Percentiles rank a stretch among this genome's conserved stretches.
phyloP scores from a whole-genome alignment of 2,888 invertebrate genomes.

The Dexiosoma caninum region DNA sequence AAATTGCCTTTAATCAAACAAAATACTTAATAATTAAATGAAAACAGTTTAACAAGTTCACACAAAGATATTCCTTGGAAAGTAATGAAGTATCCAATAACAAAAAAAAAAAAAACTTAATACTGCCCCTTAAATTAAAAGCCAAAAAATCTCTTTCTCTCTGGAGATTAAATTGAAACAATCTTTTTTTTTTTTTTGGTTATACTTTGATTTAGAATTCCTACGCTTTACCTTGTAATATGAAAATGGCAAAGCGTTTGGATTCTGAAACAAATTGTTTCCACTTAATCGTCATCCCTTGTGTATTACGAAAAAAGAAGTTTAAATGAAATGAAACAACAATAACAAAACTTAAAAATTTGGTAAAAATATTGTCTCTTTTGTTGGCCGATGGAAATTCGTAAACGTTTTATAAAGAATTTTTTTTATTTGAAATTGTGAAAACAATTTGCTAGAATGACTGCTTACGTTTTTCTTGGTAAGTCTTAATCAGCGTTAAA shows the following conservation, averaged over 20 bases:
- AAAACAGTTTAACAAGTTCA: background rate
- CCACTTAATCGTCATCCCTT: slow-evolving; percentile 67
- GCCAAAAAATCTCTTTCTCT: background rate
- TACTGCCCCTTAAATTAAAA: background rate
- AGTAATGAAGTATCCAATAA: background rate
- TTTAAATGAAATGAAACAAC: background rate
- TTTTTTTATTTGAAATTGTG: slow-evolving; percentile 2
- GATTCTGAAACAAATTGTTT: slow-evolving; percentile 91
- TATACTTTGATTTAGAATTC: slow-evolving; percentile 91
- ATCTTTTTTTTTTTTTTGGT: too few species aligned
- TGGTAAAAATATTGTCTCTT: background rate
- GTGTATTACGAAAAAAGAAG: background rate
- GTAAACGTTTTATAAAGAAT: slow-evolving; percentile 15
- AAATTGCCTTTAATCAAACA: too few species aligned
- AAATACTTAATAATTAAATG: too few species aligned
- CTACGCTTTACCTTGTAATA: slow-evolving; percentile 93
- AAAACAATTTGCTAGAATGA: background rate
- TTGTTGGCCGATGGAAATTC: background rate
- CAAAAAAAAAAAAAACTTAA: background rate
- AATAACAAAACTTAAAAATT: background rate
- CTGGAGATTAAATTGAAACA: background rate
- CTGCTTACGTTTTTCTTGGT: background rate
- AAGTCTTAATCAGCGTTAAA: slow-evolving; percentile 36
- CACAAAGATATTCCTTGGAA: background rate
- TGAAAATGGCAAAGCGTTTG: slow-evolving; percentile 92